phyloP scores from a whole-genome alignment of 1,140 invertebrate species.

The Paraescarpia echinospica region DNA sequence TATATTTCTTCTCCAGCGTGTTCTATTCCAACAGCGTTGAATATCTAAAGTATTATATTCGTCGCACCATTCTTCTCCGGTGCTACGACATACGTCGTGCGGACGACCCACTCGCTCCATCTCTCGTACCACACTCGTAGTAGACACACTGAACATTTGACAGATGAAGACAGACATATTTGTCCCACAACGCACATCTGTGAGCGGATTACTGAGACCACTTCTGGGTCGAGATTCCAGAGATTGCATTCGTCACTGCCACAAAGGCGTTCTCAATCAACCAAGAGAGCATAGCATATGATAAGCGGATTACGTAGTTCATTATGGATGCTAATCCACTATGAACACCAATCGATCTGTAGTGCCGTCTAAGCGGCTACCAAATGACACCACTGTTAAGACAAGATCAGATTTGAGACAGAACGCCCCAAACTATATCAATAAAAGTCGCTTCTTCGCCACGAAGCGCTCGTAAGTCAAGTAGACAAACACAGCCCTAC shows the following conservation, averaged over 20 bases:
- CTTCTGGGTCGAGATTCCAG: background rate
- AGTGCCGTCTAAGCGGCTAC: too few species aligned
- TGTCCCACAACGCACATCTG: too few species aligned
- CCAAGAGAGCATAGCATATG: background rate
- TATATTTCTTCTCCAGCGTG: too few species aligned
- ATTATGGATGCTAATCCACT: background rate
- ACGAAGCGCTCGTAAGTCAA: background rate
- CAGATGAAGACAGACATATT: too few species aligned
- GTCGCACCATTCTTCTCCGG: background rate
- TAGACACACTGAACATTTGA: too few species aligned
- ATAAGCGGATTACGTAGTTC: background rate
- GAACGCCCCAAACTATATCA: background rate
- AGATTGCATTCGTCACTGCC: background rate
- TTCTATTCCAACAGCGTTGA: too few species aligned
- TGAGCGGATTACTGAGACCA: too few species aligned
- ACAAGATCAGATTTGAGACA: background rate
- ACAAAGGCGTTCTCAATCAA: background rate
- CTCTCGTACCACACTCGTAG: too few species aligned
- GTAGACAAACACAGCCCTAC: background rate
- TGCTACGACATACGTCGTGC: background rate
- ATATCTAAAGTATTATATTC: too few species aligned
- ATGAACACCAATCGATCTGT: background rate
- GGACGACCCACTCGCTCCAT: background rate
- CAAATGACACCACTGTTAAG: background rate
- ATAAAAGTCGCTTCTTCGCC: background rate